Evolutionary conservation across 1,140 invertebrate species (phyloP).

Genomic region (Dreissena rostriformis): DNA sequence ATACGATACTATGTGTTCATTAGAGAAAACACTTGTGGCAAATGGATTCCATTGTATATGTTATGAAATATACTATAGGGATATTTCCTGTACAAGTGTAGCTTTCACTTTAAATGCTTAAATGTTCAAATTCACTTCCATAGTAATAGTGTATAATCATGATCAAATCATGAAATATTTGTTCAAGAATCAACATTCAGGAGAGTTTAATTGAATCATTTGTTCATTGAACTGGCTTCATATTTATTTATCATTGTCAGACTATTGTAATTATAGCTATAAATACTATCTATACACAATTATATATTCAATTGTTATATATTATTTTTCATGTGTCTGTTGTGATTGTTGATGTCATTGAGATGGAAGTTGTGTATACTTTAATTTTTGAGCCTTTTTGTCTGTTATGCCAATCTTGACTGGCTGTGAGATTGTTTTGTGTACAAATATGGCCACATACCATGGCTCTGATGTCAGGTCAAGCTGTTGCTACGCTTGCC

Average conservation of each 20-base stretch:
- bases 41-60: too few relatives aligned
- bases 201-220: neutral
- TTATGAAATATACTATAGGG: too few relatives aligned
- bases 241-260: neutral
- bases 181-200: too few relatives aligned
- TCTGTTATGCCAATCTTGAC: neutral
- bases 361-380: neutral
- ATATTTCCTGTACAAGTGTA: too few relatives aligned
- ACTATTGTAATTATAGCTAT: neutral
- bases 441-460: too few relatives aligned
- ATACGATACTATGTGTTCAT: too few relatives aligned
- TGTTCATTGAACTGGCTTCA: neutral
- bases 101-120: too few relatives aligned
- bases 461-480: neutral
- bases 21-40: too few relatives aligned
- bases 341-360: neutral
- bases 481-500: neutral
- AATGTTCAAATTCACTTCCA: too few relatives aligned
- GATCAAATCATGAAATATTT: too few relatives aligned
- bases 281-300: neutral
- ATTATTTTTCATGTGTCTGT: constrained; percentile 7
- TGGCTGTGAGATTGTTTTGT: neutral
- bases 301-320: constrained; percentile 1
- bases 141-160: too few relatives aligned
- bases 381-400: neutral